These are phyloP conservation scores for Crax fasciolata DNA, from an alignment of 2,797 vertebrate genomes.

Conservation along the genomic window DNA sequence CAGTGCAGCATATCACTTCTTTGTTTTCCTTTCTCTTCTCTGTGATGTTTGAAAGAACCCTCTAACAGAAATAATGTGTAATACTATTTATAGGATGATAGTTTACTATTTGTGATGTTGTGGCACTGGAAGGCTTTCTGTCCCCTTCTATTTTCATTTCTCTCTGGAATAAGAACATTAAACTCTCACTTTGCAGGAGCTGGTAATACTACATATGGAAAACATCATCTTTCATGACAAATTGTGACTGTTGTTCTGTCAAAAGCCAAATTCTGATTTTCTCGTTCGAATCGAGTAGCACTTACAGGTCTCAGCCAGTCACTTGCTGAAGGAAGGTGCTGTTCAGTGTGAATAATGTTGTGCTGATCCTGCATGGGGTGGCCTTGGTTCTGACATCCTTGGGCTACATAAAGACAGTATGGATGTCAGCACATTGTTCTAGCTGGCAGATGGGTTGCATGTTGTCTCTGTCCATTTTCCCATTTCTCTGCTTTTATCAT, in stretches of 20 bases:
- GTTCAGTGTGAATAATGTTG: not conserved
- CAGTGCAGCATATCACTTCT: not conserved
- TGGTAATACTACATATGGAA: not conserved
- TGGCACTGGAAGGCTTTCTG: not conserved
- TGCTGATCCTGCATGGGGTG: not conserved
- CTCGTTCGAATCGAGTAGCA: not conserved
- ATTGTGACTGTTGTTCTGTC: not conserved
- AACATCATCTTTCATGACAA: not conserved
- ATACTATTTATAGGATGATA: not conserved
- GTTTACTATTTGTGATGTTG: not conserved
- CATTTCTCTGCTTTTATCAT: not conserved
- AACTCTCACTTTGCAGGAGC: not conserved
- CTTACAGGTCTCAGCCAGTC: not conserved
- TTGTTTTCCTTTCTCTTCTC: rapidly evolving
- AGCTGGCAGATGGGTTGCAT: not conserved
- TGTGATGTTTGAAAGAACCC: conserved; percentile 4
- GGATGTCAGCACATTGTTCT: not conserved
- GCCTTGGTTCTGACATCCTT: not conserved
- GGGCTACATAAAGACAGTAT: not conserved
- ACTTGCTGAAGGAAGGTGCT: not conserved
- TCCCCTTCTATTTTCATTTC: not conserved
- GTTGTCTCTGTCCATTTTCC: not conserved
- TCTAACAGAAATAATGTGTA: not conserved
- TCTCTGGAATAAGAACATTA: not conserved
- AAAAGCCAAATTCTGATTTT: not conserved